Evolutionary conservation across 2,888 invertebrate species (phyloP).

Genomic region (Caenorhabditis panamensis): DNA sequence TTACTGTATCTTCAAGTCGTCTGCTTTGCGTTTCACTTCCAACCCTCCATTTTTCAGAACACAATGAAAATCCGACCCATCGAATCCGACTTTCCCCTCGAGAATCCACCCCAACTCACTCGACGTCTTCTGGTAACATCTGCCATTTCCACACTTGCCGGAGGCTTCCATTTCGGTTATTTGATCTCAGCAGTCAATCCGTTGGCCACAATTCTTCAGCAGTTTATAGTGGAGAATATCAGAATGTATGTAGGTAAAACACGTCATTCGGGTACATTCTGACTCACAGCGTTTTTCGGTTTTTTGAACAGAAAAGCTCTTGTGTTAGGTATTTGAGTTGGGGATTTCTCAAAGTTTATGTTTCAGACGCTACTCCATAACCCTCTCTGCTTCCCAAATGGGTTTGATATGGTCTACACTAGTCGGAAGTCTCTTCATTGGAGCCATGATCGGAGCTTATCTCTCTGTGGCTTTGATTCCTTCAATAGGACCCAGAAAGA

Average conservation of each 20-base stretch:
- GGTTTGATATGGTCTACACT: constrained; percentile 72
- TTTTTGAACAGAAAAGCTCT: no score
- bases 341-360: no score
- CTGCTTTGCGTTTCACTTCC: no score
- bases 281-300: no score
- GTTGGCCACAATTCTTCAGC: constrained; percentile 72
- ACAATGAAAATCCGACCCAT: constrained; percentile 5
- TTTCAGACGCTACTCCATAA: constrained; percentile 54
- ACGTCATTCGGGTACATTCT: background rate
- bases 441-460: constrained; percentile 69
- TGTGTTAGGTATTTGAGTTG: no score
- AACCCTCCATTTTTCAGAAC: no score
- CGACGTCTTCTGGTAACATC: constrained; percentile 64
- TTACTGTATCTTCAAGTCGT: no score
- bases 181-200: constrained; percentile 77
- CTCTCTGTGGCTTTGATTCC: constrained; percentile 28
- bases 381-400: constrained; percentile 20
- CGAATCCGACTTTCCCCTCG: background rate
- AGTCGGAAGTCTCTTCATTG: constrained; percentile 75
- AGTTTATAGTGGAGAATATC: constrained; percentile 66
- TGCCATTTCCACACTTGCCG: constrained; percentile 67
- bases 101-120: constrained; percentile 24
- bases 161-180: constrained; percentile 77
- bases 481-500: constrained; percentile 52
- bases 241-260: constrained; percentile 27